A percentile compares a stretch with the other conserved stretches of the same genome.
These are phyloP conservation scores for Masticophis lateralis DNA, from an alignment of 2,797 vertebrate species.

Conservation along the genomic window DNA sequence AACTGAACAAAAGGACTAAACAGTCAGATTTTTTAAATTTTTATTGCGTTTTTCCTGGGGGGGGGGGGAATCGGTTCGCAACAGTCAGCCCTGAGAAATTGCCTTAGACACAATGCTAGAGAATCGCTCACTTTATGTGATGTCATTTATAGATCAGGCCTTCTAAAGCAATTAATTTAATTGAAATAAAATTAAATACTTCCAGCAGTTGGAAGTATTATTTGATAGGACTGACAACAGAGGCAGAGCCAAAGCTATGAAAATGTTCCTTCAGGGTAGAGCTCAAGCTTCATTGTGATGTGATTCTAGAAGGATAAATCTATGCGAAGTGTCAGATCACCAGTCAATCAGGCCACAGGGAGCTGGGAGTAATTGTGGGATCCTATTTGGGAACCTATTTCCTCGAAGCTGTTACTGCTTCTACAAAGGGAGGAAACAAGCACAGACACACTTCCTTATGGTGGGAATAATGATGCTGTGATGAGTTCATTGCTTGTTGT, in stretches of 20 bases:
- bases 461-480: neutral
- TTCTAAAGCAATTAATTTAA: slow-evolving; percentile 49
- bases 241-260: slow-evolving; percentile 23
- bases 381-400: neutral
- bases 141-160: slow-evolving; percentile 29
- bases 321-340: neutral
- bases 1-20: slow-evolving; percentile 45
- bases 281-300: neutral
- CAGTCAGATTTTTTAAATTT: slow-evolving; percentile 17
- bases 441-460: neutral
- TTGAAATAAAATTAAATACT: slow-evolving; percentile 52
- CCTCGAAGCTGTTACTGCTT: neutral
- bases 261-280: neutral
- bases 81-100: slow-evolving; percentile 62
- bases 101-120: slow-evolving; percentile 44
- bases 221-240: slow-evolving; percentile 16
- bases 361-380: neutral
- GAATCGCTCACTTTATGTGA: slow-evolving; percentile 30
- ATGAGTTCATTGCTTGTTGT: neutral
- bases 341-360: neutral
- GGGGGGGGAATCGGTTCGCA: slow-evolving; percentile 40
- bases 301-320: neutral
- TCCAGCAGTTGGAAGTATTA: slow-evolving; percentile 39
- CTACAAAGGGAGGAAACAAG: neutral
- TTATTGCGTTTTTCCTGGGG: slow-evolving; percentile 2